A percentile compares a stretch with the other conserved stretches of the same genome.
These are phyloP conservation scores for Neopelma chrysocephalum DNA, from an alignment of 2,797 vertebrate genomes.

Conservation along the genomic window DNA sequence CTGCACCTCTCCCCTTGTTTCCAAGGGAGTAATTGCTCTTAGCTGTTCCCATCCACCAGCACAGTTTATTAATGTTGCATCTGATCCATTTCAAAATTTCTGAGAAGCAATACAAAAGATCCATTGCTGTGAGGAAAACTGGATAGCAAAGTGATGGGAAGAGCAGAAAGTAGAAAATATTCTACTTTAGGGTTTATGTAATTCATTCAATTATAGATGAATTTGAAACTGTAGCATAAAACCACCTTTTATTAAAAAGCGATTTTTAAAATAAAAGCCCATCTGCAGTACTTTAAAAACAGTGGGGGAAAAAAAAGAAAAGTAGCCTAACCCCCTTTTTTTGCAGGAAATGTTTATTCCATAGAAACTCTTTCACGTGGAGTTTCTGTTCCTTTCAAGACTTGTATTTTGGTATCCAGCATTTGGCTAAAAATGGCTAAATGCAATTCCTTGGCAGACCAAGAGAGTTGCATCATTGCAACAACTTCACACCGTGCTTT, in stretches of 20 bases:
- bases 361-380: neutral
- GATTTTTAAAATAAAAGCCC: neutral
- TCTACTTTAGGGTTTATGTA: neutral
- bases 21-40: neutral
- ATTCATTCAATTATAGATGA: neutral
- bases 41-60: neutral
- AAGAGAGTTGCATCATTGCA: neutral
- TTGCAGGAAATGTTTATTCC: neutral
- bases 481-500: neutral
- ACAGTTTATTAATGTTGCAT: neutral
- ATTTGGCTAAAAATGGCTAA: constrained; percentile 15
- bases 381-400: neutral
- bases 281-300: neutral
- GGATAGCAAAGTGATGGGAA: neutral
- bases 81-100: neutral
- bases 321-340: neutral
- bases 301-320: neutral
- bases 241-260: neutral
- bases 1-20: neutral
- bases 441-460: constrained; percentile 8
- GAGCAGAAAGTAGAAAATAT: neutral
- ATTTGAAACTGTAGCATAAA: neutral
- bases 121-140: neutral
- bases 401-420: neutral
- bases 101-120: neutral